Percentiles rank a stretch among this genome's conserved stretches.
Conservation (phyloP, 2,797 vertebrate species). For the Sebastes steindachneri region DNA sequence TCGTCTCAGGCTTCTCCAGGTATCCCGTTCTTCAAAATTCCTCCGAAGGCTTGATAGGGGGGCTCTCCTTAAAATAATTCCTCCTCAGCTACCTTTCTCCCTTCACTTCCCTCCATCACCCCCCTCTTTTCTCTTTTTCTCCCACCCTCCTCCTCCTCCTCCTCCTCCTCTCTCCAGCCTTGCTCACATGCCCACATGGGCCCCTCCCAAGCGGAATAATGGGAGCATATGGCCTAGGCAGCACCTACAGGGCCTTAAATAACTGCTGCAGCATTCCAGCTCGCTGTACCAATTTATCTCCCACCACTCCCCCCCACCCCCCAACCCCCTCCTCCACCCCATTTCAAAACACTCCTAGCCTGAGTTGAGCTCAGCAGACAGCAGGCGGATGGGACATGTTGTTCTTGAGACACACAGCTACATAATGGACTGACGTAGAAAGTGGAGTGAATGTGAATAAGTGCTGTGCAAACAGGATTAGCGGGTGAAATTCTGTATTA, state of each 20-base stretch:
- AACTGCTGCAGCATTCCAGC: slow-evolving; percentile 81
- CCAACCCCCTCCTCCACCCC: slow-evolving; percentile 39
- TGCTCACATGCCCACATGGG: slow-evolving; percentile 72
- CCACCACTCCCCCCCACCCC: not conserved
- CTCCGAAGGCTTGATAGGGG: slow-evolving; percentile 46
- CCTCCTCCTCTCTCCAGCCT: slow-evolving; percentile 44
- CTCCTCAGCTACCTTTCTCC: slow-evolving; percentile 62
- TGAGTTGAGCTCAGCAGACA: slow-evolving; percentile 68
- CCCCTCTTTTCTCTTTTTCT: slow-evolving; percentile 26
- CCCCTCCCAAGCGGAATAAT: slow-evolving; percentile 82
- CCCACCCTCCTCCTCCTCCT: slow-evolving; percentile 30
- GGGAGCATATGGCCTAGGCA: slow-evolving; percentile 83
- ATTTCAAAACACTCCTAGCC: slow-evolving; percentile 73
- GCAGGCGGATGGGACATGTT: slow-evolving; percentile 66
- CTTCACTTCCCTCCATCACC: slow-evolving; percentile 36
- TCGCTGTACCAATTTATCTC: slow-evolving; percentile 81
- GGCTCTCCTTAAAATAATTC: slow-evolving; percentile 75
- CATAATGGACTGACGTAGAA: slow-evolving; percentile 63
- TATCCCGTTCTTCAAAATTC: slow-evolving; percentile 54
- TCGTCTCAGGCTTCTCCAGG: slow-evolving; percentile 55
- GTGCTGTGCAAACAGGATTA: slow-evolving; percentile 64
- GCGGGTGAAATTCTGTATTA: slow-evolving; percentile 59
- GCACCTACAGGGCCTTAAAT: slow-evolving; percentile 84
- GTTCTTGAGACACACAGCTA: slow-evolving; percentile 66
- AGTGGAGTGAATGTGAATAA: slow-evolving; percentile 69